Percentiles rank a stretch among this genome's conserved stretches.
These are phyloP conservation scores for Halisarca cf. caerulea DNA, from an alignment of 37 sponge, comb jelly and placozoan species.

Conservation along the genomic window DNA sequence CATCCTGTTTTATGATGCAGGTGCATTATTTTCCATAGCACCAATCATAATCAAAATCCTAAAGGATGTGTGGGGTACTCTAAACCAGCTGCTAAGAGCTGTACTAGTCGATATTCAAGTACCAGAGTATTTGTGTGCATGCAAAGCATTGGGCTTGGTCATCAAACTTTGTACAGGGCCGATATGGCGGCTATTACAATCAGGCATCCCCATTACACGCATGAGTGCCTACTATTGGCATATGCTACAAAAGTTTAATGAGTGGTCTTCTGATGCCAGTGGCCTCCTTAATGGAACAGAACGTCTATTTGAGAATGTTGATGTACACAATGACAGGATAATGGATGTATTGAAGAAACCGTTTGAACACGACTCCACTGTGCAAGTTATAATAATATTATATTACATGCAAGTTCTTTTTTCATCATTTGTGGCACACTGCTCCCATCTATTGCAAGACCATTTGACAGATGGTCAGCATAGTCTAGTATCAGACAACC, in stretches of 20 bases:
- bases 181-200: constrained; percentile 41
- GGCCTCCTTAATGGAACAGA: constrained; percentile 22
- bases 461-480: no score
- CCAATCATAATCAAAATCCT: not conserved
- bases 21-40: constrained; percentile 13
- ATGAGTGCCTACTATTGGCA: constrained; percentile 9
- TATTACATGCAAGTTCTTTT: no score
- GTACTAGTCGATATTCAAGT: constrained; percentile 24
- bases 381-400: no score
- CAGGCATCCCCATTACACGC: constrained; percentile 28
- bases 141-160: constrained; percentile 35
- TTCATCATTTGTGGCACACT: no score
- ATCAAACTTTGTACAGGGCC: constrained; percentile 45
- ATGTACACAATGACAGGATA: not conserved
- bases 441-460: no score
- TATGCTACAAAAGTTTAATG: not conserved
- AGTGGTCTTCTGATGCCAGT: constrained; percentile 34
- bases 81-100: constrained; percentile 31
- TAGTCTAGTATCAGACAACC: no score
- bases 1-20: constrained; percentile 45
- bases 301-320: constrained; percentile 7
- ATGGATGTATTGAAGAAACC: not conserved
- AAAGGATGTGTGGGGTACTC: constrained; percentile 28
- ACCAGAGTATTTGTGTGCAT: constrained; percentile 29
- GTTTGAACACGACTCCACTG: constrained; percentile 29